Percentiles rank a stretch among this genome's conserved stretches.
phyloP scores from a whole-genome alignment of 2,888 invertebrate species.

The Frankliniella intonsa region DNA sequence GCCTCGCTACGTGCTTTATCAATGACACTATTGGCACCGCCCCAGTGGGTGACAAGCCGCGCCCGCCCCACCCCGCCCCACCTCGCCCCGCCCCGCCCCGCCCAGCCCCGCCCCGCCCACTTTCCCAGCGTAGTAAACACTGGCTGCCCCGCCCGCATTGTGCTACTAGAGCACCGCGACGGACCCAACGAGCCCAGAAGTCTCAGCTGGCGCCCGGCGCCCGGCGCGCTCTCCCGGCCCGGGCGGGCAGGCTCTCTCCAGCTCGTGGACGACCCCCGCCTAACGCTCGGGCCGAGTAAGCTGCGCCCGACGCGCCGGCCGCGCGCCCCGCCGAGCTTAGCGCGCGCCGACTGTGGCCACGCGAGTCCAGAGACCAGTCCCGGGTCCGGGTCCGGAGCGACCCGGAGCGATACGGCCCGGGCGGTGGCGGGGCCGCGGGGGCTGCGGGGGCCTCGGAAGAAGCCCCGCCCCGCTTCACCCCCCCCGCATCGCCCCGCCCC shows the following conservation, averaged over 20 bases:
- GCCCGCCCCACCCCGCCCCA: too few relatives aligned
- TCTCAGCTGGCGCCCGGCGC: neutral
- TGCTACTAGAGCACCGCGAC: too few relatives aligned
- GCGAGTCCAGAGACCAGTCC: too few relatives aligned
- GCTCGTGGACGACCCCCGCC: neutral
- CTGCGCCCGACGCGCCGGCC: neutral
- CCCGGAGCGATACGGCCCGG: neutral
- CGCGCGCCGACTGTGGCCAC: neutral
- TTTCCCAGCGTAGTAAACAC: too few relatives aligned
- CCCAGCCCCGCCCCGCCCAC: too few relatives aligned
- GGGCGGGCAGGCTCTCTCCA: neutral
- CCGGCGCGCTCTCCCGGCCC: neutral
- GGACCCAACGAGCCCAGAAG: too few relatives aligned
- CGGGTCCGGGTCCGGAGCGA: neutral
- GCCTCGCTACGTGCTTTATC: too few relatives aligned
- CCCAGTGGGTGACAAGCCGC: too few relatives aligned
- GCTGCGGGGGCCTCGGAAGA: neutral
- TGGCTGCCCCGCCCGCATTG: too few relatives aligned
- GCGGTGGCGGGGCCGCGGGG: neutral
- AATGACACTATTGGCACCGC: too few relatives aligned
- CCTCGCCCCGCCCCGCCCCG: too few relatives aligned
- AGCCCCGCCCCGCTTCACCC: neutral
- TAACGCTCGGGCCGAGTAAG: neutral
- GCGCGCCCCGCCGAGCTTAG: neutral
- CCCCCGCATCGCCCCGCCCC: neutral